A percentile compares a stretch with the other conserved stretches of the same genome.
Evolutionary conservation across 1,140 invertebrate genomes (phyloP).

Genomic region (Drosophila yakuba): DNA sequence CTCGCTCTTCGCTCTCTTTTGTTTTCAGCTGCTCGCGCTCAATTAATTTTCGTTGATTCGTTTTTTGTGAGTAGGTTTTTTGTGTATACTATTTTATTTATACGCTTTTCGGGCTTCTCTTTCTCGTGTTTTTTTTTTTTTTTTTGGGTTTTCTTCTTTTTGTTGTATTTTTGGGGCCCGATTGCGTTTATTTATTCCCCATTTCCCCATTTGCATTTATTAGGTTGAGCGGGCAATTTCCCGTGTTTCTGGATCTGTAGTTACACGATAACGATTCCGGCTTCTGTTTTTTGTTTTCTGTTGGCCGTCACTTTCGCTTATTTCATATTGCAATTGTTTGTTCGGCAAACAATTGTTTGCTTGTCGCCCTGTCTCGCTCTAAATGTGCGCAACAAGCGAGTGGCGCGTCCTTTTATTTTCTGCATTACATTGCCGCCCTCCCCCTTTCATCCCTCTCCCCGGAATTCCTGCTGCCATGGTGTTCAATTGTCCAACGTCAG

Average conservation of each 20-base stretch:
- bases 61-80: constrained; percentile 73
- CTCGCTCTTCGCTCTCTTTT: constrained; percentile 60
- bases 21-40: constrained; percentile 71
- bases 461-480: constrained; percentile 18
- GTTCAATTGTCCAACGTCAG: constrained; percentile 57
- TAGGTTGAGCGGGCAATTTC: constrained; percentile 28
- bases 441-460: constrained; percentile 1
- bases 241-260: constrained; percentile 37
- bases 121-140: constrained; percentile 30
- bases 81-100: constrained; percentile 78
- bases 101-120: constrained; percentile 56
- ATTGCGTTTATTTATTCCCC: constrained; percentile 14
- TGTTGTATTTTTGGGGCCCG: constrained; percentile 49
- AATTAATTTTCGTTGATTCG: constrained; percentile 82
- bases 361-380: constrained; percentile 21
- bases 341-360: constrained; percentile 39
- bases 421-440: constrained; percentile 20
- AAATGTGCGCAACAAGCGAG: constrained; percentile 46
- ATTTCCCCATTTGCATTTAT: constrained; percentile 44
- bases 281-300: constrained; percentile 29
- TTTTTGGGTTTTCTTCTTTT: not conserved
- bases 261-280: constrained; percentile 26
- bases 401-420: constrained; percentile 28
- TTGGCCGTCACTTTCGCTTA: constrained; percentile 45
- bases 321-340: constrained; percentile 21